phyloP scores from a whole-genome alignment of 2,888 invertebrate species.

The Panopea generosa region DNA sequence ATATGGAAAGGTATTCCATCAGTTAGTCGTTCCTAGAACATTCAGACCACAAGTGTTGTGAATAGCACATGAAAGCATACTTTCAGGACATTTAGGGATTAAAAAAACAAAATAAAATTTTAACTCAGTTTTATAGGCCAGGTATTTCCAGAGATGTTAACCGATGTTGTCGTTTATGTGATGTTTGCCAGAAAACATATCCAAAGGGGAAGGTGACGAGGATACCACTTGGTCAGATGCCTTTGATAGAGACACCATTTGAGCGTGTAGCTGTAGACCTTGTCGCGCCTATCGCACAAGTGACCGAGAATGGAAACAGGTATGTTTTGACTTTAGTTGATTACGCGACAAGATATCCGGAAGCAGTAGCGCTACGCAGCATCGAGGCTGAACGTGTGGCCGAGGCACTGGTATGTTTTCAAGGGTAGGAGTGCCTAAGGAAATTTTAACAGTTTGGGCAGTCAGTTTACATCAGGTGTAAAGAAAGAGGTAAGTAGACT shows the following conservation, averaged over 20 bases:
- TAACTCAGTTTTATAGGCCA: too few species aligned
- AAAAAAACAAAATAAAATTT: background rate
- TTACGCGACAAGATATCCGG: background rate
- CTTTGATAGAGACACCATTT: background rate
- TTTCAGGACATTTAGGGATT: background rate
- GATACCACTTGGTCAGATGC: too few species aligned
- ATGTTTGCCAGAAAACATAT: too few species aligned
- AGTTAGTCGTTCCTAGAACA: too few species aligned
- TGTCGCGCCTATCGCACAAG: background rate
- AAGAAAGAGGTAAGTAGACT: constrained; percentile 10
- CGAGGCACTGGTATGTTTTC: background rate
- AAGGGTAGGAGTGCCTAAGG: background rate
- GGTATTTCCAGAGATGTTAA: too few species aligned
- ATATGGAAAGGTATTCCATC: background rate
- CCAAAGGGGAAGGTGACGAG: background rate
- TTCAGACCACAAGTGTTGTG: background rate
- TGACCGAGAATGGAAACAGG: background rate
- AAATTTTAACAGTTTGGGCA: background rate
- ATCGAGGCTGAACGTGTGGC: constrained; percentile 11
- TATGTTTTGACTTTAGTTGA: too few species aligned
- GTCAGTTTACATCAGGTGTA: constrained; percentile 6
- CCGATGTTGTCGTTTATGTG: background rate
- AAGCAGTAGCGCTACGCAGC: background rate
- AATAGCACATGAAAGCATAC: background rate
- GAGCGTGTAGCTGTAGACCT: background rate